Percentiles rank a stretch among this genome's conserved stretches.
phyloP scores from a whole-genome alignment of 2,113 vertebrate genomes.

The Irena cyanogastra region DNA sequence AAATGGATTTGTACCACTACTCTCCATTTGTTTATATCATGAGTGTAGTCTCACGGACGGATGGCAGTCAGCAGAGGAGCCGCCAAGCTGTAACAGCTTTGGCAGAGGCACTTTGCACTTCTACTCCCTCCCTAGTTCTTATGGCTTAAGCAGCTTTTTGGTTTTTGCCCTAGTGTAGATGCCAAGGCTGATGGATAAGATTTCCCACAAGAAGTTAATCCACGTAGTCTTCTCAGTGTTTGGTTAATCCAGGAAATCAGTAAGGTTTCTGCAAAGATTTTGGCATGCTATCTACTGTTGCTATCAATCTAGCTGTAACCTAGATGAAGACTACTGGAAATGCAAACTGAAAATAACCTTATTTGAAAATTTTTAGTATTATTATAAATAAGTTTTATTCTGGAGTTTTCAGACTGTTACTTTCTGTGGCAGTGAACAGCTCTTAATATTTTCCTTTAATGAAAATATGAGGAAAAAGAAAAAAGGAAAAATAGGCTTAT shows the following conservation, averaged over 20 bases:
- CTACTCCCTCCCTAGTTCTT: not conserved
- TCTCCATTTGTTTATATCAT: not conserved
- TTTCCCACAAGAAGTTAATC: conserved; percentile 17
- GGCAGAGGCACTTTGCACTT: not conserved
- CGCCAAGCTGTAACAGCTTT: not conserved
- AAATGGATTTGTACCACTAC: not conserved
- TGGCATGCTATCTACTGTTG: not conserved
- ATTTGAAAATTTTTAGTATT: not conserved
- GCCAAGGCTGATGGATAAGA: not conserved
- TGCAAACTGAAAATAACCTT: not conserved
- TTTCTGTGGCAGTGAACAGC: not conserved
- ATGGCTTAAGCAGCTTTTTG: not conserved
- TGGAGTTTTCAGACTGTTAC: not conserved
- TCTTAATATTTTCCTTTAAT: not conserved
- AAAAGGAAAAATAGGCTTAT: not conserved
- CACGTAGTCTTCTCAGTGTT: not conserved
- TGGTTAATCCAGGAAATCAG: not conserved
- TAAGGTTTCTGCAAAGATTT: not conserved
- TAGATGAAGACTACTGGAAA: not conserved
- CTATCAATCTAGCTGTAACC: not conserved
- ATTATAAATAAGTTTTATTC: not conserved
- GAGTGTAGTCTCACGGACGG: not conserved
- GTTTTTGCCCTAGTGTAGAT: not conserved
- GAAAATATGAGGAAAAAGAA: not conserved
- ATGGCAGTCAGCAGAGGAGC: not conserved